Base-by-base conservation (phyloP, 2,113 vertebrate genomes). In the Probosciger aterrimus region DNA sequence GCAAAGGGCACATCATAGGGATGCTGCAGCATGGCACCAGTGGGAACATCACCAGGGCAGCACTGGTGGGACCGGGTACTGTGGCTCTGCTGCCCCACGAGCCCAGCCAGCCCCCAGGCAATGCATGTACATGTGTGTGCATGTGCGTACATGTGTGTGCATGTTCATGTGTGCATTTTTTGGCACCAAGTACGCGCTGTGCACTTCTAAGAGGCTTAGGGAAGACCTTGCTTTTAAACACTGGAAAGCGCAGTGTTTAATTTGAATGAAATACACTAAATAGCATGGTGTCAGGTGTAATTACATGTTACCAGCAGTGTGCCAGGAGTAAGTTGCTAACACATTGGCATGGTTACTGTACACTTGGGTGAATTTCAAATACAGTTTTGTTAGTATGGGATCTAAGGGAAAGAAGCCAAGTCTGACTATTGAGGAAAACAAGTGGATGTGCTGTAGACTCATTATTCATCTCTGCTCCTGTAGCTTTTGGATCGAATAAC, bases 231-330 rank as follows among this genome's bases (percentile, higher is more conserved):
- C 94, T 88, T 91, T 67, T 35, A 39, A 68, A 14, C 18, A 18
- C n/a, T 10, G 37, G 31, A 50, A 35, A 87, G 90, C 23, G 2
- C 77, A 3, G 81, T 91, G 93, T 94, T 94, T 77, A 85, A 43
- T 95, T 96, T 35, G 96, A 93, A 94, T 82, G 97, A 88, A 97
- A 94, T 82, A 77, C 96, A 79, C 96, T 96, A 98, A 98, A 95
- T 97, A 97, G 97, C 84, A 97, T 22, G 94, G 97, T 96, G 97
- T 97, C 97, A 97, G 97, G 97, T 97, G 97, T 98, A 98, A 98
- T 98, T 97, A 94, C 96, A 98, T 92, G 95, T 96, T 97, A 82
- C 94, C 95, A 18, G 82, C 96, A 43, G 96, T 5, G 49, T 92
- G 97, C 97, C 96, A 96, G 97, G 71, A 95, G 97, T 94, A 96